phyloP scores from a whole-genome alignment of 2,888 invertebrate species.

The Zaprionus bogoriensis region DNA sequence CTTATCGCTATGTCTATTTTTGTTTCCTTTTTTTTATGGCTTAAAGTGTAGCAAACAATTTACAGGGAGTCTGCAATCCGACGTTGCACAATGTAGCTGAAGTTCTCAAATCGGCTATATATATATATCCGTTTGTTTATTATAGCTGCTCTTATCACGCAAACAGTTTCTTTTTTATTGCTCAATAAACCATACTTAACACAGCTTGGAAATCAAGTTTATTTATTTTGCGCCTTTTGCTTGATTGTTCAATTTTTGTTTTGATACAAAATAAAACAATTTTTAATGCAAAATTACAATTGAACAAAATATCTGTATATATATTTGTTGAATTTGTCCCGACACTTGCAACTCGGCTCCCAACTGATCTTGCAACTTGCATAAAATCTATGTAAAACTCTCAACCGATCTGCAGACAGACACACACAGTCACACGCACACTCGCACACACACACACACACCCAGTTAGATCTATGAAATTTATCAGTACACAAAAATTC shows the following conservation, averaged over 20 bases:
- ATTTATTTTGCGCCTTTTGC: conserved; percentile 24
- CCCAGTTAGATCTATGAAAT: conserved; percentile 16
- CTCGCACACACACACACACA: neutral
- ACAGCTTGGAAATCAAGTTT: conserved; percentile 52
- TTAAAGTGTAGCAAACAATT: conserved; percentile 45
- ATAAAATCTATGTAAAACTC: conserved; percentile 30
- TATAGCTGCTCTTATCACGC: conserved; percentile 17
- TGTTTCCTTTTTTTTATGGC: no score
- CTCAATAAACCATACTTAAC: conserved; percentile 13
- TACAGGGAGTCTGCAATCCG: conserved; percentile 41
- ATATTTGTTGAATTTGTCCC: conserved; percentile 12
- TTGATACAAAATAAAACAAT: conserved; percentile 43
- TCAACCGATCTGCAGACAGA: neutral
- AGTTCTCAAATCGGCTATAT: neutral
- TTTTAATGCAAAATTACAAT: conserved; percentile 12
- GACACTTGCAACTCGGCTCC: conserved; percentile 5
- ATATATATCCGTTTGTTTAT: conserved; percentile 1
- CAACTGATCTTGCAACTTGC: conserved; percentile 8
- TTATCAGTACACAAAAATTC: conserved; percentile 34
- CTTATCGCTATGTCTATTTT: conserved; percentile 23
- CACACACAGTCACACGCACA: neutral
- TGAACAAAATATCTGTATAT: conserved; percentile 6
- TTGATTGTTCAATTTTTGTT: conserved; percentile 11
- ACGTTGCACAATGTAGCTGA: conserved; percentile 13
- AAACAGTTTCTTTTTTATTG: conserved; percentile 12